Conservation (phyloP, 2,888 invertebrate genomes). For the Hemistola chrysoprasaria region DNA sequence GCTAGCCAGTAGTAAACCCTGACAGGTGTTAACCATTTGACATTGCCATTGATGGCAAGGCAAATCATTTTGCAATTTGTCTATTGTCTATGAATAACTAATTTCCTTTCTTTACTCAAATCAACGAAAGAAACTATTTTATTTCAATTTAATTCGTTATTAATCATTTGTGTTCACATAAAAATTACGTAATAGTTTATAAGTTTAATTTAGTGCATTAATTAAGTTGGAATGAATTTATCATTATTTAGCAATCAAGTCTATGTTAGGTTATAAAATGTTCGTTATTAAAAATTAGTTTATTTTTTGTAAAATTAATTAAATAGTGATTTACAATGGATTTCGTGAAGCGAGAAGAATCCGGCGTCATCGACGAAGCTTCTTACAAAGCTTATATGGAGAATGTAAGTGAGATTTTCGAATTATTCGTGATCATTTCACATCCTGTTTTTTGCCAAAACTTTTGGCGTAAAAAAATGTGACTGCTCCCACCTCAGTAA, state of each 20-base stretch:
- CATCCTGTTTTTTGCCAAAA: constrained; percentile 33
- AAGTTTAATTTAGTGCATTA: background rate
- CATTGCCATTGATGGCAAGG: background rate
- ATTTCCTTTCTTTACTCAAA: constrained; percentile 69
- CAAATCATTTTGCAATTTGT: background rate
- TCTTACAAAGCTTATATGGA: constrained; percentile 67
- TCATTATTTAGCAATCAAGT: background rate
- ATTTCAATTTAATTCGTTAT: constrained; percentile 20
- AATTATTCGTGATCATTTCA: constrained; percentile 25
- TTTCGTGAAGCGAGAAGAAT: constrained; percentile 73
- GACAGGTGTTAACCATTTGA: constrained; percentile 57
- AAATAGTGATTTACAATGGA: constrained; percentile 49
- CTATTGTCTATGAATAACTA: background rate
- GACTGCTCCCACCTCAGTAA: no score
- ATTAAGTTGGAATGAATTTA: background rate
- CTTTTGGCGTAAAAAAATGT: no score
- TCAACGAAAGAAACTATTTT: constrained; percentile 38
- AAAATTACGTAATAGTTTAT: background rate
- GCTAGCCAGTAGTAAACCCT: constrained; percentile 19
- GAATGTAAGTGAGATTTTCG: constrained; percentile 51
- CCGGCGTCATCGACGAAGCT: constrained; percentile 61
- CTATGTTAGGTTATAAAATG: constrained; percentile 55
- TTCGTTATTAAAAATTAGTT: constrained; percentile 41
- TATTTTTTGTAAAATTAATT: constrained; percentile 13
- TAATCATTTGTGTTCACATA: background rate